These are phyloP conservation scores for Corapipo altera DNA, from an alignment of 2,113 vertebrate species.

Conservation along the genomic window DNA sequence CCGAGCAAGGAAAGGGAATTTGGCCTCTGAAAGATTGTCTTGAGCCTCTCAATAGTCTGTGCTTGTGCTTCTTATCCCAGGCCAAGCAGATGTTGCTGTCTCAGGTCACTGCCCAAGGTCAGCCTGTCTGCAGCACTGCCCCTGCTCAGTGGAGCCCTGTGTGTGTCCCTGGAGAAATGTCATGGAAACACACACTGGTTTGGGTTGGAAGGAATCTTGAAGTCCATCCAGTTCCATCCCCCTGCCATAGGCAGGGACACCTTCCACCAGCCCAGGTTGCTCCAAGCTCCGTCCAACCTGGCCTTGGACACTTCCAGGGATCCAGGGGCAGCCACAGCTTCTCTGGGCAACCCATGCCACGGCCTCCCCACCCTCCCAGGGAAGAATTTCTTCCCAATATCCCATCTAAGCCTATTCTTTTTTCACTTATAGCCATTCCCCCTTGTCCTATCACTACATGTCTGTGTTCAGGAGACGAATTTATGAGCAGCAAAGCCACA, in stretches of 20 bases:
- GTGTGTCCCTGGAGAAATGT: neutral
- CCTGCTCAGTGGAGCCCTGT: fast-evolving
- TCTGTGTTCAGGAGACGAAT: neutral
- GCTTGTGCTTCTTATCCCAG: neutral
- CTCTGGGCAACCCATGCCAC: neutral
- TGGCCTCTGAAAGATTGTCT: neutral
- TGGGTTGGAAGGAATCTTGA: neutral
- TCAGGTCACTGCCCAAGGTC: neutral
- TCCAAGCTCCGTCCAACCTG: neutral
- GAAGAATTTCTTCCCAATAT: neutral
- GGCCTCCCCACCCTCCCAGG: neutral
- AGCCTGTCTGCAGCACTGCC: neutral
- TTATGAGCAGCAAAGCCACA: neutral
- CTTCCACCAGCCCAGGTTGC: neutral
- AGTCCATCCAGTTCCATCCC: neutral
- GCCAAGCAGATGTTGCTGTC: neutral
- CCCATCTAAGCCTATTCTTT: neutral
- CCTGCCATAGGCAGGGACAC: neutral
- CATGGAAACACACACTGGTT: neutral
- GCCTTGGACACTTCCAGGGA: neutral
- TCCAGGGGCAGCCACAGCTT: neutral
- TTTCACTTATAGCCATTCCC: neutral
- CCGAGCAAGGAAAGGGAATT: neutral
- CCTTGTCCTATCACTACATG: neutral
- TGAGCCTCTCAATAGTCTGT: neutral